phyloP scores from a whole-genome alignment of 2,797 vertebrate genomes.

The Onychomys arenicola region DNA sequence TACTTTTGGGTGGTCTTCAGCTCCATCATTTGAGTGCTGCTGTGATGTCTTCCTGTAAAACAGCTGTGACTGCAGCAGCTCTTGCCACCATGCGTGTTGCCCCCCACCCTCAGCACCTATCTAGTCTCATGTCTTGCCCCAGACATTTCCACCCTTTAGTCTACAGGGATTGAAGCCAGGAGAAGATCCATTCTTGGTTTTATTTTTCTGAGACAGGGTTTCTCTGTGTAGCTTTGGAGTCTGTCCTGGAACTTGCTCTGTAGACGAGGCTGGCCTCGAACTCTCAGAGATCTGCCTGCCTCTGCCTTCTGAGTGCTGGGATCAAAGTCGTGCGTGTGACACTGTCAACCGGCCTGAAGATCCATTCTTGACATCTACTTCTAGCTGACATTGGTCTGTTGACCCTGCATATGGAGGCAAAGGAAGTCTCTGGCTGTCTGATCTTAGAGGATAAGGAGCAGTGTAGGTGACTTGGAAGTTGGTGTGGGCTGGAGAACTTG shows the following conservation, averaged over 20 bases:
- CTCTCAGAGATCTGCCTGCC: too few species aligned
- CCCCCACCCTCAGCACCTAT: neutral
- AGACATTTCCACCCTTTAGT: neutral
- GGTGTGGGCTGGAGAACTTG: neutral
- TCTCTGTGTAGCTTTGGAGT: too few species aligned
- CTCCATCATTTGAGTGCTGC: neutral
- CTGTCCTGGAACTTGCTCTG: too few species aligned
- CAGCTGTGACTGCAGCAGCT: neutral
- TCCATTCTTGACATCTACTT: neutral
- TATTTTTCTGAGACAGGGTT: too few species aligned
- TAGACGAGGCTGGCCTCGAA: too few species aligned
- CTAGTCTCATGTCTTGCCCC: neutral
- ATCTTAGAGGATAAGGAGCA: too few species aligned
- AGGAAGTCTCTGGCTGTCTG: neutral
- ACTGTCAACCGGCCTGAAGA: neutral
- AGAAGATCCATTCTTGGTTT: neutral
- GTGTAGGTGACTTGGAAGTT: neutral
- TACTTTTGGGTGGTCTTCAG: neutral
- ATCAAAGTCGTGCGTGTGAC: too few species aligned
- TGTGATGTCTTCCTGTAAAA: neutral
- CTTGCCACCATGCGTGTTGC: too few species aligned
- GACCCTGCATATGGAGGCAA: neutral
- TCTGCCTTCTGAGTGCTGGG: too few species aligned
- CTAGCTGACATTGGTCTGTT: neutral
- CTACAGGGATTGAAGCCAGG: neutral